A percentile compares a stretch with the other conserved stretches of the same genome.
Conservation (phyloP, 2,113 vertebrate species). For the Marmota flaviventris region DNA sequence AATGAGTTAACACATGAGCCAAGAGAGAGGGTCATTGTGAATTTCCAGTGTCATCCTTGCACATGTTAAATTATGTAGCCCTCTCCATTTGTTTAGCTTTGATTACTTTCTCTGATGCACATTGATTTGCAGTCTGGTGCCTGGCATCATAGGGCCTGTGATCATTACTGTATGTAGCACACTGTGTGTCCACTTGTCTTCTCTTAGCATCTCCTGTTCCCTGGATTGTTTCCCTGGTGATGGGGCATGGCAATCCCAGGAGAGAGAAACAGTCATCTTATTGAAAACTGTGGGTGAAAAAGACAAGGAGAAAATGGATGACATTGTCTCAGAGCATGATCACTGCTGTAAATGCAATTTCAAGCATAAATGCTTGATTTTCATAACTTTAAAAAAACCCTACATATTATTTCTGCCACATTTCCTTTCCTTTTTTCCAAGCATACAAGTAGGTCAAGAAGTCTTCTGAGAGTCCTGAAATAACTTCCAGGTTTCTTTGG, state of each 20-base stretch:
- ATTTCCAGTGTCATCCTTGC: neutral
- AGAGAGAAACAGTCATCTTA: neutral
- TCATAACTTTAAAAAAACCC: slow-evolving; percentile 34
- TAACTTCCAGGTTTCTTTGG: slow-evolving; percentile 77
- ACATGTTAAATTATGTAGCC: neutral
- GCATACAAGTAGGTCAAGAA: slow-evolving; percentile 76
- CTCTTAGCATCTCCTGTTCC: neutral
- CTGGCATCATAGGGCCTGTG: neutral
- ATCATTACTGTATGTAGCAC: neutral
- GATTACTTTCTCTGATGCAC: neutral
- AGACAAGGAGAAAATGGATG: neutral
- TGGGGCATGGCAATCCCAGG: neutral
- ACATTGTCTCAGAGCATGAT: neutral
- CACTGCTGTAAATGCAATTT: neutral
- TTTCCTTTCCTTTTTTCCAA: neutral
- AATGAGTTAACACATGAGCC: neutral
- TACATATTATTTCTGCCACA: slow-evolving; percentile 50
- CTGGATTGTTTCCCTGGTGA: slow-evolving; percentile 54
- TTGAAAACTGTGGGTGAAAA: slow-evolving; percentile 40
- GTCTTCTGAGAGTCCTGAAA: slow-evolving; percentile 79
- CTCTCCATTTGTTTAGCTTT: neutral
- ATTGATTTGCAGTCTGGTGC: slow-evolving; percentile 32
- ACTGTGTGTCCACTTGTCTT: slow-evolving; percentile 13
- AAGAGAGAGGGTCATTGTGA: neutral
- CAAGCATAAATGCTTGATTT: neutral